Conservation (phyloP, 2,888 invertebrate genomes). For the Mythimna lalbum region DNA sequence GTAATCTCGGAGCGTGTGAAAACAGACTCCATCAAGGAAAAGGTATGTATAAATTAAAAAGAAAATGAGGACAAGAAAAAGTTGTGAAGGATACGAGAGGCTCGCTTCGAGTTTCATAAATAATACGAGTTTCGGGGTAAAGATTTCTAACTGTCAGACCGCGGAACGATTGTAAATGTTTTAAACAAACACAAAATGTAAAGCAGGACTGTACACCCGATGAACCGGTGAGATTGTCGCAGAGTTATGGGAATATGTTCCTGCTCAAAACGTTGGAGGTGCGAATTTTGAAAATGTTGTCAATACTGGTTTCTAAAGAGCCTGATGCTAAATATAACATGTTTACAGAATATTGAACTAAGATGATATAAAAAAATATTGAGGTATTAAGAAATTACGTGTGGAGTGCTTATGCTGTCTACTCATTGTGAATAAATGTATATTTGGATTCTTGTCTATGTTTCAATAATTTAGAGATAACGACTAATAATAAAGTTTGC, state of each 20-base stretch:
- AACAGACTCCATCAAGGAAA: conserved; percentile 77
- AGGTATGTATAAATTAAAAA: conserved; percentile 71
- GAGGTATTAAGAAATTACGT: background rate
- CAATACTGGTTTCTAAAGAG: conserved; percentile 23
- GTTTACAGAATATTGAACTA: background rate
- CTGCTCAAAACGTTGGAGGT: conserved; percentile 44
- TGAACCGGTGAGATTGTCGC: conserved; percentile 57
- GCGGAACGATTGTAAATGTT: conserved; percentile 61
- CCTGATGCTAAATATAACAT: background rate
- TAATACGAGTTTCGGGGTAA: conserved; percentile 68
- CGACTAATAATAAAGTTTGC: conserved; percentile 11
- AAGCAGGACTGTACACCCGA: conserved; percentile 55
- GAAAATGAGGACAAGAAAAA: conserved; percentile 60
- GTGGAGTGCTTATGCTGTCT: background rate
- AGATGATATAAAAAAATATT: background rate
- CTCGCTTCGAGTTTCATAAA: conserved; percentile 59
- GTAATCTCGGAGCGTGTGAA: conserved; percentile 80
- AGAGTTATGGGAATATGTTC: conserved; percentile 55
- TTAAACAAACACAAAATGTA: conserved; percentile 60
- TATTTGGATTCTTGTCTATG: background rate
- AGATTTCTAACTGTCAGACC: conserved; percentile 63
- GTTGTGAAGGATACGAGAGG: conserved; percentile 61
- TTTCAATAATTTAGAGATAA: conserved; percentile 16
- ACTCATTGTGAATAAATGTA: background rate
- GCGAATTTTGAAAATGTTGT: conserved; percentile 47